phyloP scores from a whole-genome alignment of 2,888 invertebrate species.

The Cepaea hortensis region DNA sequence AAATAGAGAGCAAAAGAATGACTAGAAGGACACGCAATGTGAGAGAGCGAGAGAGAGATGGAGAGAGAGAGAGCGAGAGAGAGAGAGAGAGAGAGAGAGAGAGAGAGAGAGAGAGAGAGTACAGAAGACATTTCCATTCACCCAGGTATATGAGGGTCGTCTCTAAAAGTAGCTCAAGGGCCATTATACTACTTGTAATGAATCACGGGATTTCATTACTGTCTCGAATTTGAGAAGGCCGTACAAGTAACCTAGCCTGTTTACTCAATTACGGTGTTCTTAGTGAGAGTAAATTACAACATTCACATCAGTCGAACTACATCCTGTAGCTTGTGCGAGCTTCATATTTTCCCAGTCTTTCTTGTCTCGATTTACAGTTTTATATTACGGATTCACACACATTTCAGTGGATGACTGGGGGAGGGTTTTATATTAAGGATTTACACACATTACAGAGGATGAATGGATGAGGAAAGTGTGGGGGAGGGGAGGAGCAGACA shows the following conservation, averaged over 20 bases:
- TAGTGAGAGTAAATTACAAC: conserved; percentile 6
- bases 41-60: too few relatives aligned
- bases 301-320: conserved; percentile 7
- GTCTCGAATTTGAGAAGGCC: neutral
- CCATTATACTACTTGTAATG: conserved; percentile 23
- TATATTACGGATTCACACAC: neutral
- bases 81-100: neutral
- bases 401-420: neutral
- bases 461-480: too few relatives aligned
- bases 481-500: neutral
- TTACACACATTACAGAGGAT: neutral
- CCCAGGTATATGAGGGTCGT: neutral
- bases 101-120: neutral
- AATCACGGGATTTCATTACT: conserved; percentile 25
- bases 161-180: conserved; percentile 19
- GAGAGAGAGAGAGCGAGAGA: too few relatives aligned
- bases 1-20: too few relatives aligned
- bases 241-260: conserved; percentile 2
- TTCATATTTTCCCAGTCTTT: neutral
- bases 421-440: neutral
- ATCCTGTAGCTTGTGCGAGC: neutral
- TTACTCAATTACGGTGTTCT: conserved; percentile 25
- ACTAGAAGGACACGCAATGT: too few relatives aligned
- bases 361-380: conserved; percentile 11
- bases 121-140: neutral